A percentile compares a stretch with the other conserved stretches of the same genome.
Evolutionary conservation across 2,888 invertebrate species (phyloP).

Genomic region (Dione juno): DNA sequence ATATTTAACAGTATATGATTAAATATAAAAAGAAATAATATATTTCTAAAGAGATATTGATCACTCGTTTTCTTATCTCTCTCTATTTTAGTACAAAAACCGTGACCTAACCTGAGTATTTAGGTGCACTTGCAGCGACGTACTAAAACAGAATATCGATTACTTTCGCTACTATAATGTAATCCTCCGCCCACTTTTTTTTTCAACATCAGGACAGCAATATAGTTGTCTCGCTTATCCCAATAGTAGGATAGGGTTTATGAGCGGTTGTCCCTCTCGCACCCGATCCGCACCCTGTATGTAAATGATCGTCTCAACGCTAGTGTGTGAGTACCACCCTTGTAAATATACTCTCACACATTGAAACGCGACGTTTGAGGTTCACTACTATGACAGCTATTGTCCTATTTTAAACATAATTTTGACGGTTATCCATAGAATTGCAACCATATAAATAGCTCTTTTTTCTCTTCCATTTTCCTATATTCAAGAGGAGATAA

Average conservation of each 20-base stretch:
- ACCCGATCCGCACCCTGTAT: constrained; percentile 71
- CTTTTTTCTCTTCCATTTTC: background rate
- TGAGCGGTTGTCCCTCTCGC: constrained; percentile 59
- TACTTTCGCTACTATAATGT: constrained; percentile 85
- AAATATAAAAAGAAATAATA: too few species aligned
- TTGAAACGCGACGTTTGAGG: constrained; percentile 65
- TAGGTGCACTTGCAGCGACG: constrained; percentile 80
- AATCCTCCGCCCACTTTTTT: constrained; percentile 85
- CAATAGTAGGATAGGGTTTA: constrained; percentile 61
- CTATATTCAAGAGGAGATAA: background rate
- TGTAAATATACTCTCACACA: constrained; percentile 61
- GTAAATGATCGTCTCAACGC: constrained; percentile 81
- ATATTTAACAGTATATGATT: too few species aligned
- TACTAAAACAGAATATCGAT: constrained; percentile 85
- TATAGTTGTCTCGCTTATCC: constrained; percentile 77
- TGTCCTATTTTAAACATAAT: constrained; percentile 79
- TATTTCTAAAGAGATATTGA: too few species aligned
- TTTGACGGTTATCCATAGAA: constrained; percentile 55
- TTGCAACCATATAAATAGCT: constrained; percentile 14
- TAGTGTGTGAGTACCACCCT: constrained; percentile 68
- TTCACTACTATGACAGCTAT: constrained; percentile 81
- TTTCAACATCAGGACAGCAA: constrained; percentile 74
- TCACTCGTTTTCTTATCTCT: background rate
- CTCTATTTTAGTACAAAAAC: constrained; percentile 44
- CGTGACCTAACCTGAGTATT: constrained; percentile 77